Base-by-base conservation (phyloP, 2,113 vertebrate species). In the Myiagra hebetior region DNA sequence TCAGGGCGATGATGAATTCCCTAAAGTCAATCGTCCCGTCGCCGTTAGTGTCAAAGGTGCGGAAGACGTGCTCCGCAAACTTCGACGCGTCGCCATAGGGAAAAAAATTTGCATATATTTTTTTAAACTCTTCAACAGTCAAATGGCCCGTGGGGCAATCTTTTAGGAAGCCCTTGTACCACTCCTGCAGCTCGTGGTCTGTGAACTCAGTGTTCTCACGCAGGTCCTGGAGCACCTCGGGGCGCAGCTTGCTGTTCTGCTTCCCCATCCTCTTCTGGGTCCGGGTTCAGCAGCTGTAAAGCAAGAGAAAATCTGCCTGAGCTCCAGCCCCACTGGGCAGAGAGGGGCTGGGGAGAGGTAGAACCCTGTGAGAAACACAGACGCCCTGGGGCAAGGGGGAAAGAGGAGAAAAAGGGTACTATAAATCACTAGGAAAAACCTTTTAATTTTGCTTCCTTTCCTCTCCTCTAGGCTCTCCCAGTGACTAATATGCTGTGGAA, bases 91-190 rank as follows among this genome's bases (percentile, higher is more conserved):
- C 98, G 0, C 98, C 98, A 0, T 98, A 98, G 8, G 98, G 98
- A 96, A 99, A 99, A 96, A 99, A 99, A 97, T 99, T 99, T 7
- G 98, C 98, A 3, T 99, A 99, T 97, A 99, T 99, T 97, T 98
- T 99, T 98, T 99, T 99, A 96, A 99, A 99, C 95, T 99, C 98
- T 2, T 99, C 98, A 87, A 99, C 98, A 55, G 98, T 99, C 96
- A 98, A 98, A 95, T 99, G 98, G 93, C 98, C 98, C 0, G 98
- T 99, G 2, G 98, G 98, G 91, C 98, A 99, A 98, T 99, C 98
- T 98, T 99, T 99, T 93, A 99, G 97, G 97, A 99, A 99, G 95
- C 98, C 98, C 94, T 99, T 99, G 97, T 99, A 99, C 98, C 98
- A 99, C 95, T 99, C 98, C 96, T 99, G 98, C 65, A 99, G 98